Evolutionary conservation across 2,888 invertebrate genomes (phyloP), one percentile per base, ranked within the genome.

Genomic region (Clusia tigrina): DNA sequence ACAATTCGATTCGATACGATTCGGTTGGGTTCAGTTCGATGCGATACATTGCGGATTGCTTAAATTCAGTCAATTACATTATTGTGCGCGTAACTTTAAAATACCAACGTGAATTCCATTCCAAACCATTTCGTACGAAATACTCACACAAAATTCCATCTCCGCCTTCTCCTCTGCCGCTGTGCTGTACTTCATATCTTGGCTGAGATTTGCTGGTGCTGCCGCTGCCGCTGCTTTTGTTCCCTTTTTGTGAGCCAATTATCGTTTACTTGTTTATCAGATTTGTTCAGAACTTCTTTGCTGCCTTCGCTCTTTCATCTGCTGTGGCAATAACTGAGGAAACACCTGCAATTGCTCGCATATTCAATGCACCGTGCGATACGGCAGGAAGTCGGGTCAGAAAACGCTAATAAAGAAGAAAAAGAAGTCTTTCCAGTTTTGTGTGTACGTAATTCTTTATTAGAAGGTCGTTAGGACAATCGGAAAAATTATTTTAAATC

Each of bases 221-320:
- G 32, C 32, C 12, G 6, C 32, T 32, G 6, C 32, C 20, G 26
- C 12, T 62, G 25, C 37, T 56, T 25, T 22, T n/a, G 24, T 38
- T 55, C 68, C 71, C 71, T 71, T 73, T 76, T 69, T 71, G 67
- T 70, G 46, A 58, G 69, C 70, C 76, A 73, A 77, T 73, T 76
- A 74, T 67, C 73, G 71, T 74, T 74, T 73, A 68, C 76, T 74
- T 76, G 69, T 74, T 75, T 73, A 74, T 77, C 77, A 74, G 69
- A 77, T 74, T 77, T 72, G 66, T 66, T n/a, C 10, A 6, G 12
- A 17, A 42, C 3, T 42, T 5, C 37, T 46, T 18, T 52, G 23
- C 37, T 26, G n/a, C n/a, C n/a, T n/a, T n/a, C n/a, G n/a, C n/a
- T n/a, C n/a, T n/a, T n/a, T n/a, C n/a, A n/a, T n/a, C n/a, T 54